phyloP scores from a whole-genome alignment of 1,140 invertebrate species.

The Teleogryllus occipitalis region DNA sequence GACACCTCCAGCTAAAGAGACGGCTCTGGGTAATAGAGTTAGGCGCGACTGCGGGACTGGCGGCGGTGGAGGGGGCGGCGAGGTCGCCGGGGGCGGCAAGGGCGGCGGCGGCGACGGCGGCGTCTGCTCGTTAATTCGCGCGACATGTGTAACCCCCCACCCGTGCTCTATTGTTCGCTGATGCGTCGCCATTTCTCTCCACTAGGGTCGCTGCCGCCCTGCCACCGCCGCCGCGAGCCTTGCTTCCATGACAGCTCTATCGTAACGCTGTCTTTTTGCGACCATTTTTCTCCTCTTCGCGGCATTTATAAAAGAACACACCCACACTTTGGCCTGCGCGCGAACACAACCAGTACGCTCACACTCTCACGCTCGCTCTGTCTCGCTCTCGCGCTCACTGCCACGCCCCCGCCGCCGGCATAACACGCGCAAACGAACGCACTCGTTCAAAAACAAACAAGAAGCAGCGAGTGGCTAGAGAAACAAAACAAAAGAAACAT shows the following conservation, averaged over 20 bases:
- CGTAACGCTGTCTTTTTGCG: conserved; percentile 13
- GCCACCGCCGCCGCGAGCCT: not conserved
- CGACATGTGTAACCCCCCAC: conserved; percentile 14
- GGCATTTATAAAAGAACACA: conserved; percentile 14
- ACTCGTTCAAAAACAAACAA: not conserved
- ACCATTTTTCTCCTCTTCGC: conserved; percentile 15
- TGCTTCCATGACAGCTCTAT: conserved; percentile 14
- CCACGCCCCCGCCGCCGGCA: too few relatives aligned
- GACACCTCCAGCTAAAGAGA: too few relatives aligned
- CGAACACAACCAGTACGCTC: not conserved
- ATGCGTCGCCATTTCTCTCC: conserved; percentile 11
- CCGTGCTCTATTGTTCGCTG: conserved; percentile 13
- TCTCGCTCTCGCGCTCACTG: too few relatives aligned
- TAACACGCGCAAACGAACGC: too few relatives aligned
- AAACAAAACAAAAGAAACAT: not conserved
- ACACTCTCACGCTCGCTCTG: too few relatives aligned
- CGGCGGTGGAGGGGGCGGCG: not conserved
- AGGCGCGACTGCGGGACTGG: too few relatives aligned
- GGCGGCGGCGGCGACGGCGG: not conserved
- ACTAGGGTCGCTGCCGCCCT: not conserved
- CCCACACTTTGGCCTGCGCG: not conserved
- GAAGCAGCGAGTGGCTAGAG: not conserved
- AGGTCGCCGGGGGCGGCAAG: not conserved
- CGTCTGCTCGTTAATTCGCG: conserved; percentile 10
- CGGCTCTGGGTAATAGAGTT: too few relatives aligned